A percentile compares a stretch with the other conserved stretches of the same genome.
These are phyloP conservation scores for Acipenser ruthenus DNA, from an alignment of 2,797 vertebrate species.

Conservation along the genomic window DNA sequence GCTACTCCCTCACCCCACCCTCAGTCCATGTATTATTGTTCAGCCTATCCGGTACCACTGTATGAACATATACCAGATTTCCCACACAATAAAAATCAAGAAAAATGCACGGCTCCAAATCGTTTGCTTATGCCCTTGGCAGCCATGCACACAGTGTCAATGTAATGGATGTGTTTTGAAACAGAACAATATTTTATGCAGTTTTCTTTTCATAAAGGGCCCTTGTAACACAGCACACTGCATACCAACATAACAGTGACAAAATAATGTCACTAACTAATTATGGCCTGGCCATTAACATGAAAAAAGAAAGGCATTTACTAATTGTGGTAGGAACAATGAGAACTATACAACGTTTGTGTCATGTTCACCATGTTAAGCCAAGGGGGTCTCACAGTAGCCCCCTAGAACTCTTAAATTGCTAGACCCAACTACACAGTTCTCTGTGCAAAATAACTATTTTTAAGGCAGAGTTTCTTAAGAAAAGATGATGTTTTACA, in stretches of 20 bases:
- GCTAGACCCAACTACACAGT: too few species aligned
- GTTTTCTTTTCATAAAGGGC: slow-evolving; percentile 49
- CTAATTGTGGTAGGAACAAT: too few species aligned
- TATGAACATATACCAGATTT: not conserved
- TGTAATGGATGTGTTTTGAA: slow-evolving; percentile 57
- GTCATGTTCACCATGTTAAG: too few species aligned
- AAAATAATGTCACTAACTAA: slow-evolving; percentile 3
- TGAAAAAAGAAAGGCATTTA: too few species aligned
- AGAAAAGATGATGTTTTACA: too few species aligned
- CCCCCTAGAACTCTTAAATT: too few species aligned
- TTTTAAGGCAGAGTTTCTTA: too few species aligned
- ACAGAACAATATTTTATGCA: slow-evolving; percentile 48
- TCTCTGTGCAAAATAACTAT: too few species aligned
- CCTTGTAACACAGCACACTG: slow-evolving; percentile 16
- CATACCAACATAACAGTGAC: not conserved
- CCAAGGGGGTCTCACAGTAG: too few species aligned
- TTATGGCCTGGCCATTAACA: not conserved
- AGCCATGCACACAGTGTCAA: slow-evolving; percentile 49
- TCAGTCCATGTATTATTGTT: not conserved
- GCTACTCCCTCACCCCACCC: not conserved
- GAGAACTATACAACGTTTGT: too few species aligned
- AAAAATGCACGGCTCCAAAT: slow-evolving; percentile 44
- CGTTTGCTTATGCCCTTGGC: slow-evolving; percentile 56
- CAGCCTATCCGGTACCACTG: not conserved
- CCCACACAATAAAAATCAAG: slow-evolving; percentile 25